A percentile compares a stretch with the other conserved stretches of the same genome.
These are phyloP conservation scores for Campopleginae sp. DNA, from an alignment of 2,888 invertebrate species.

Conservation along the genomic window DNA sequence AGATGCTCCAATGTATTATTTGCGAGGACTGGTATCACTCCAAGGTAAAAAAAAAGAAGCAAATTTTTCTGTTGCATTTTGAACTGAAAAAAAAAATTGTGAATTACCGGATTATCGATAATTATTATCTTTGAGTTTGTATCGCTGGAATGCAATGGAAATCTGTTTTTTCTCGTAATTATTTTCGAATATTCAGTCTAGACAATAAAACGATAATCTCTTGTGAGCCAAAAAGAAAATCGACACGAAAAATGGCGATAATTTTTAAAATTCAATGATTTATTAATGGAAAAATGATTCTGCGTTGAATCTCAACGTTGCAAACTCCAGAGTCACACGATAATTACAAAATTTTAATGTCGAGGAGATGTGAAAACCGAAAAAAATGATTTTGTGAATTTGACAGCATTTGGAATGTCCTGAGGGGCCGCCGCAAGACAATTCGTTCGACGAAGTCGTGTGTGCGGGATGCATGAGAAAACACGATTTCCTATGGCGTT, in stretches of 20 bases:
- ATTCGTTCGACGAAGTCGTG: slow-evolving; percentile 91
- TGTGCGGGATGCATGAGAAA: slow-evolving; percentile 92
- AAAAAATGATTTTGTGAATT: slow-evolving; percentile 30
- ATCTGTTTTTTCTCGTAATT: too few species aligned
- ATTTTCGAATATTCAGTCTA: too few species aligned
- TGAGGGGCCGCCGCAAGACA: slow-evolving; percentile 86
- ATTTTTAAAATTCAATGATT: too few species aligned
- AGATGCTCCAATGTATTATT: slow-evolving; percentile 97
- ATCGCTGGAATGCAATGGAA: too few species aligned
- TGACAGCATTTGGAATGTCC: slow-evolving; percentile 88
- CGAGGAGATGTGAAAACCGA: too few species aligned
- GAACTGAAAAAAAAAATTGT: neutral
- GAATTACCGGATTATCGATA: neutral
- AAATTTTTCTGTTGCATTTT: neutral
- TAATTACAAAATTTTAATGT: slow-evolving; percentile 8
- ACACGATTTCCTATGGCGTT: slow-evolving; percentile 90
- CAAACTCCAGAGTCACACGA: too few species aligned
- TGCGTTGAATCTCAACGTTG: too few species aligned
- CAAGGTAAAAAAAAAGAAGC: slow-evolving; percentile 83
- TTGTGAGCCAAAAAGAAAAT: too few species aligned
- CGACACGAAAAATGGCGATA: too few species aligned
- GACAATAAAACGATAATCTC: too few species aligned
- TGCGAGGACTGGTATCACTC: slow-evolving; percentile 99
- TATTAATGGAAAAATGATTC: too few species aligned
- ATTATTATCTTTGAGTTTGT: too few species aligned